These are phyloP conservation scores for Micronisus gabar DNA, from an alignment of 2,113 vertebrate species.

Conservation along the genomic window DNA sequence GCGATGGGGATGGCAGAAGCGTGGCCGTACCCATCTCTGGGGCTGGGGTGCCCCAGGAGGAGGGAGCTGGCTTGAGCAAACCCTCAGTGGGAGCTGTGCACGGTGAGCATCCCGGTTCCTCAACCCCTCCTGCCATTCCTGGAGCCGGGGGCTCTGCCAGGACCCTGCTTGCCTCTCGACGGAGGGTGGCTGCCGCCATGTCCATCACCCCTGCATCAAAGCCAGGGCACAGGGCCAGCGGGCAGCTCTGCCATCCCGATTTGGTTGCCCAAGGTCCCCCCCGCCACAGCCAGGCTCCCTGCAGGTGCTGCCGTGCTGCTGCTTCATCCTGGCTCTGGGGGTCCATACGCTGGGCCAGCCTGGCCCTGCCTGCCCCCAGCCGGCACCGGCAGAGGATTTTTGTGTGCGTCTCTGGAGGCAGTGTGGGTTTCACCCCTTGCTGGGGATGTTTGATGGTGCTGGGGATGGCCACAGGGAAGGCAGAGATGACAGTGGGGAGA, in stretches of 20 bases:
- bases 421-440: fast-evolving
- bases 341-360: background rate
- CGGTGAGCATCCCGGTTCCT: fast-evolving
- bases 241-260: fast-evolving
- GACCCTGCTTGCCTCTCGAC: fast-evolving
- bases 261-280: background rate
- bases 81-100: background rate
- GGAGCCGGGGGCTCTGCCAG: background rate
- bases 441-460: fast-evolving
- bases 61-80: background rate
- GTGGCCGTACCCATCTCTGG: background rate
- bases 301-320: background rate
- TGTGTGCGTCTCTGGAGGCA: background rate
- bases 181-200: background rate
- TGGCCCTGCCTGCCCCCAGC: background rate
- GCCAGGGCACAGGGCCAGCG: background rate
- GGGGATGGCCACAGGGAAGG: fast-evolving
- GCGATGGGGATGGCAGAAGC: fast-evolving
- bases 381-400: background rate
- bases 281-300: background rate
- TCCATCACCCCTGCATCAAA: background rate
- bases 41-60: background rate
- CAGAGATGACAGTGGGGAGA: background rate
- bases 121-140: background rate
- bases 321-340: background rate